Conservation (phyloP, 2,797 vertebrate genomes). For the Uromys caudimaculatus region DNA sequence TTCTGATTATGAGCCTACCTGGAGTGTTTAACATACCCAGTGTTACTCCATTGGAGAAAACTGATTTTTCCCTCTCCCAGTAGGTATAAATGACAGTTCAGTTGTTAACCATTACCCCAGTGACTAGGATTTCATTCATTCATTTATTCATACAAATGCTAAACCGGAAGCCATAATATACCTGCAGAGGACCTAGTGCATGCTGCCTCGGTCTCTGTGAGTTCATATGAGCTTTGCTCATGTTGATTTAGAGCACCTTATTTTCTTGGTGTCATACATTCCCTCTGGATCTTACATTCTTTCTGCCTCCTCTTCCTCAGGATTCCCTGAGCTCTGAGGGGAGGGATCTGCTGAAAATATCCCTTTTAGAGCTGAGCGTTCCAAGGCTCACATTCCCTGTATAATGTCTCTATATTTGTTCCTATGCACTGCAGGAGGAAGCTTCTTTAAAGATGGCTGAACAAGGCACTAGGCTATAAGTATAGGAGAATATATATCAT, state of each 20-base stretch:
- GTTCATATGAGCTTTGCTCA: neutral
- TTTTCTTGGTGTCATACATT: too few relatives aligned
- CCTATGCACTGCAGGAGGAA: neutral
- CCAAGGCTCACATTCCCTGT: too few relatives aligned
- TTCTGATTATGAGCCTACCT: neutral
- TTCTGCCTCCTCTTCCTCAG: too few relatives aligned
- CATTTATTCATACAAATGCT: neutral
- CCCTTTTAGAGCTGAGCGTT: too few relatives aligned
- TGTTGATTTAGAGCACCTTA: neutral
- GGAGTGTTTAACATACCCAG: neutral
- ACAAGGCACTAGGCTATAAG: neutral
- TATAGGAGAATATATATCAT: neutral
- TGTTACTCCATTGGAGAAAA: neutral
- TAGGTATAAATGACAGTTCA: neutral
- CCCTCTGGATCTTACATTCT: too few relatives aligned
- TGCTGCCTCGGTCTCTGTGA: neutral
- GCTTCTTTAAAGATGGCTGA: neutral
- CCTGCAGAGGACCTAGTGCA: neutral
- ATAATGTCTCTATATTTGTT: neutral
- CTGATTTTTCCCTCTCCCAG: neutral
- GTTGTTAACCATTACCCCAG: neutral
- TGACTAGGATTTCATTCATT: neutral
- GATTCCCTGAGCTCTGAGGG: too few relatives aligned
- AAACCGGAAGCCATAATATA: neutral
- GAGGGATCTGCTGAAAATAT: too few relatives aligned